These are phyloP conservation scores for Drosophila merina DNA, from an alignment of 2,888 invertebrate genomes.

Conservation along the genomic window DNA sequence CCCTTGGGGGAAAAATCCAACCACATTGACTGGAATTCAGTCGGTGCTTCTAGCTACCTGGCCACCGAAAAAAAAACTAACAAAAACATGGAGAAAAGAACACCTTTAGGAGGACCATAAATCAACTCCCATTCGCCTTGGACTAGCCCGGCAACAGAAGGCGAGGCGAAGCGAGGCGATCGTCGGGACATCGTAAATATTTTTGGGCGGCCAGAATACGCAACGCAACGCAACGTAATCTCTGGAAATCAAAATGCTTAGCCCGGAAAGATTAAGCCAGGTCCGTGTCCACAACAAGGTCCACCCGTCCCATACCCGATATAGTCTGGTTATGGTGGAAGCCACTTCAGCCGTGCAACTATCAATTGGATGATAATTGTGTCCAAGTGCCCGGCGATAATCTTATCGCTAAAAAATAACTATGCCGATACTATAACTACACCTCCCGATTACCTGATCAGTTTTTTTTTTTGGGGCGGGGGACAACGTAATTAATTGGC, in stretches of 20 bases:
- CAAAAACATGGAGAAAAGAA: too few relatives aligned
- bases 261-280: slow-evolving; percentile 14
- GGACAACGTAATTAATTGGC: slow-evolving; percentile 29
- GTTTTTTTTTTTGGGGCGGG: not conserved
- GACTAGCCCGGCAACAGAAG: slow-evolving; percentile 29
- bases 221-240: slow-evolving; percentile 26
- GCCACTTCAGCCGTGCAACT: slow-evolving; percentile 32
- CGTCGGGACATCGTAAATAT: slow-evolving; percentile 30
- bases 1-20: not conserved
- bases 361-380: slow-evolving; percentile 53
- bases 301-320: slow-evolving; percentile 1
- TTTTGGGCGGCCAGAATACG: not conserved
- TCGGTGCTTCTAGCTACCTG: not conserved
- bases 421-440: not conserved
- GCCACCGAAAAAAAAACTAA: not conserved
- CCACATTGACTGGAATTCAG: not conserved
- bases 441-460: slow-evolving; percentile 10
- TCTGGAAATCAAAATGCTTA: slow-evolving; percentile 28
- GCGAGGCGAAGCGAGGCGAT: not conserved
- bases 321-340: not conserved
- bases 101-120: slow-evolving; percentile 19
- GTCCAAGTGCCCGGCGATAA: slow-evolving; percentile 20
- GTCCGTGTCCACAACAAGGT: slow-evolving; percentile 4
- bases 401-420: slow-evolving; percentile 24
- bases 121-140: slow-evolving; percentile 20